A percentile compares a stretch with the other conserved stretches of the same genome.
Evolutionary conservation across 2,888 invertebrate genomes (phyloP).

Genomic region (Seira musarum): DNA sequence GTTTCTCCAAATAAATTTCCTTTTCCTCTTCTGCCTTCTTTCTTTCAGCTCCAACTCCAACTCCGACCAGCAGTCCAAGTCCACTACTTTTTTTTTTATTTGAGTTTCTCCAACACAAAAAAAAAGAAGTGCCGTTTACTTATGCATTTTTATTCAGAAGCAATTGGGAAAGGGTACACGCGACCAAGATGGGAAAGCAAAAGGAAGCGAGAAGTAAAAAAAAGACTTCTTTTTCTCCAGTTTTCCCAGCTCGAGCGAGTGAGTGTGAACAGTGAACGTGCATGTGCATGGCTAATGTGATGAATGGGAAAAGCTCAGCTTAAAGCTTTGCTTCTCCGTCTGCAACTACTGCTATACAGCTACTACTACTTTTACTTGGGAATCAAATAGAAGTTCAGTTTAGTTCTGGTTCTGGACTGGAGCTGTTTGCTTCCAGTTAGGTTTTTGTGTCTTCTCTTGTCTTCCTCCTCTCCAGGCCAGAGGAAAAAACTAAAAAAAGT

Average conservation of each 20-base stretch:
- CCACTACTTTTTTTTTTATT: background rate
- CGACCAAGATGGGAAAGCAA: background rate
- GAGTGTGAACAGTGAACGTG: constrained; percentile 15
- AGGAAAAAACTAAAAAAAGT: background rate
- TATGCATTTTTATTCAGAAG: background rate
- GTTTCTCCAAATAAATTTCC: constrained; percentile 14
- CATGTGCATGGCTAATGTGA: constrained; percentile 13
- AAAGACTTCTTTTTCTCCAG: background rate
- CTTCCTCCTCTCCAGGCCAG: too few species aligned
- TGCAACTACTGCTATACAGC: too few species aligned
- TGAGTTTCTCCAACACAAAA: background rate
- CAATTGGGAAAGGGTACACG: background rate
- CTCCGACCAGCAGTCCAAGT: too few species aligned
- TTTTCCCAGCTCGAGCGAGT: background rate
- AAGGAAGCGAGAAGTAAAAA: background rate
- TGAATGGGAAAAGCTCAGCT: background rate
- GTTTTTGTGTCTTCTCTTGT: too few species aligned
- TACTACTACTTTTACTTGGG: too few species aligned
- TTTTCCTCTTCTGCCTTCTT: background rate
- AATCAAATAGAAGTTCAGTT: too few species aligned
- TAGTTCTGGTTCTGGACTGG: background rate
- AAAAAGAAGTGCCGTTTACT: too few species aligned
- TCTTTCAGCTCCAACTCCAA: too few species aligned
- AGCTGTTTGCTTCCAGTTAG: background rate
- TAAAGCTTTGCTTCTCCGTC: too few species aligned